Evolutionary conservation across 2,113 vertebrate genomes (phyloP).

Genomic region (Falcunculus frontatus): DNA sequence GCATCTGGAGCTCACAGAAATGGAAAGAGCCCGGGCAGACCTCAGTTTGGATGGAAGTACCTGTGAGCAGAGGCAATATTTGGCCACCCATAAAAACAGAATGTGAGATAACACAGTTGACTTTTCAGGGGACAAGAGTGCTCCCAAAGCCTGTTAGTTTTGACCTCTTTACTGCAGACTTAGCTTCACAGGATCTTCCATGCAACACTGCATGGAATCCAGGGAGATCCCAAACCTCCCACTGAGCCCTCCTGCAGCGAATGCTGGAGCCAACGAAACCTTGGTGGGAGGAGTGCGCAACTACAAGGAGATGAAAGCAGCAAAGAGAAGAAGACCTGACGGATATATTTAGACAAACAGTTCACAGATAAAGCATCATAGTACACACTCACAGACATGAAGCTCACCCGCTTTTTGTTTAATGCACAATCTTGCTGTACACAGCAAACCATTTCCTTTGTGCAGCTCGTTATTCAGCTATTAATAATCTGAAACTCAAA

Average conservation of each 20-base stretch:
- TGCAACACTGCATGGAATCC: not conserved
- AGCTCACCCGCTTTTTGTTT: not conserved
- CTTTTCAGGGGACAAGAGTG: not conserved
- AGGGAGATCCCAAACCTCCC: not conserved
- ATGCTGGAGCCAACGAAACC: not conserved
- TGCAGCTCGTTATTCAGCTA: not conserved
- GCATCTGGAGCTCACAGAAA: not conserved
- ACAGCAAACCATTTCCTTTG: not conserved
- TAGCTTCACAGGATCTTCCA: not conserved
- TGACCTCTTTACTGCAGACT: not conserved
- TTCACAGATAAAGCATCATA: not conserved
- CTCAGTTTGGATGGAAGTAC: not conserved
- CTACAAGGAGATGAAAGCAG: not conserved
- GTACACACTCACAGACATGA: not conserved
- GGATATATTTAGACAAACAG: not conserved
- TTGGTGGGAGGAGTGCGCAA: not conserved
- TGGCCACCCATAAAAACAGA: not conserved
- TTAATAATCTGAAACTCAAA: not conserved
- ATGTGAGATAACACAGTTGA: not conserved
- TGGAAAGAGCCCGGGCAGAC: not conserved
- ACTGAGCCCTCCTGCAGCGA: not conserved
- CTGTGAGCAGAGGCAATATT: not conserved
- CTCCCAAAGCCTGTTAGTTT: not conserved
- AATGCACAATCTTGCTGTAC: not conserved
- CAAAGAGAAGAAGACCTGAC: not conserved